Evolutionary conservation across 2,888 invertebrate species (phyloP), one percentile per base, ranked within the genome.

Genomic region (Cheilosia soror): DNA sequence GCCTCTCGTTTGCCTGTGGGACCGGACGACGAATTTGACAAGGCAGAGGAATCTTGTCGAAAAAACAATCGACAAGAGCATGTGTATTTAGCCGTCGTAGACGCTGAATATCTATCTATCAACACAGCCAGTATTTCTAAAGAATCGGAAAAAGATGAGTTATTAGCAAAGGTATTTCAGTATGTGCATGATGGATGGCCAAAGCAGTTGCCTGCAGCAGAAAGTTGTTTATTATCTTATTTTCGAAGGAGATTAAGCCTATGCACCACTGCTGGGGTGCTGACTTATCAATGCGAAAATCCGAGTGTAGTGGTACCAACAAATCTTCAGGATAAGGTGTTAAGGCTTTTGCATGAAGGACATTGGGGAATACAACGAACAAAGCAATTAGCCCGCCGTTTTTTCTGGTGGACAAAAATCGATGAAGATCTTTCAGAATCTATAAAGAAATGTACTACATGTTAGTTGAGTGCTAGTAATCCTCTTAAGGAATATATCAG

Each of bases 401-500:
- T 29, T 29, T 29, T 4, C 5, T 29, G 29, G 29, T 29, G 29
- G 29, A 4, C 29, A 4, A 5, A 5, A 5, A 29, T 29, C 5
- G 29, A 29, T 4, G 29, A 29, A 3, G 5, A 25, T n/a, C 53
- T 75, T 37, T 20, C 29, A n/a, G 5, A 15, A 40, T 1, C 29
- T 40, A 53, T 63, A 4, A 20, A 27, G 20, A 29, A 63, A 9
- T 75, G 65, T n/a, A 62, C 15, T n/a, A 7, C 57, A 31, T 75
- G 53, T 7, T 65, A 65, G 44, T 4, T 51, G 13, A 65, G 55
- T 44, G 58, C 49, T 9, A 44, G 25, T 25, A 31, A 29, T 51
- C 31, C 63, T 33, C 15, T 44, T 33, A 44, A 71, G 55, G 42
- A 69, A 60, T 53, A 69, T 47, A 66, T 62, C 5, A 62, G 55